Percentiles rank a stretch among this genome's conserved stretches.
Evolutionary conservation across 2,113 vertebrate species (phyloP).

Genomic region (Gymnobelideus leadbeateri): DNA sequence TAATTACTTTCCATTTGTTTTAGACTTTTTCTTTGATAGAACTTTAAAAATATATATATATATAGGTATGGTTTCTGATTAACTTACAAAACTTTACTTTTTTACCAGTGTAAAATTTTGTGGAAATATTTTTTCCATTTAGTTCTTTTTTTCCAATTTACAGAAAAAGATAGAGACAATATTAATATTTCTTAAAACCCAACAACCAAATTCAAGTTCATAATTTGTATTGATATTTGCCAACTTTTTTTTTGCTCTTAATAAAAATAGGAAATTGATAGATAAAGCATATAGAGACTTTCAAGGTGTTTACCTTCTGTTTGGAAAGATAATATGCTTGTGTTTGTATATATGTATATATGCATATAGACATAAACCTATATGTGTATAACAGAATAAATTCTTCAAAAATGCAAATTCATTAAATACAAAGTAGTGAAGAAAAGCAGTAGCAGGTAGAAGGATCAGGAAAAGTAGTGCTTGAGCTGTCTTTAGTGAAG

Average conservation of each 20-base stretch:
- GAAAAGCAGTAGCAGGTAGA: background rate
- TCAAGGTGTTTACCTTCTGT: background rate
- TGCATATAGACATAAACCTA: too few relatives aligned
- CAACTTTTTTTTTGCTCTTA: background rate
- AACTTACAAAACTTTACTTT: background rate
- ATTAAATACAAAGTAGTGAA: background rate
- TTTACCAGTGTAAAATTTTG: background rate
- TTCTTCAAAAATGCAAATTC: background rate
- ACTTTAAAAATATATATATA: background rate
- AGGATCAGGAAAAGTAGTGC: background rate
- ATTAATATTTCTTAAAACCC: background rate
- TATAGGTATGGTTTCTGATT: background rate
- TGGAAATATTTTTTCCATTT: background rate
- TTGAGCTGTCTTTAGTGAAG: background rate
- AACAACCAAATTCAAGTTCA: background rate
- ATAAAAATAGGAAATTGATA: background rate
- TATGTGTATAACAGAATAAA: background rate
- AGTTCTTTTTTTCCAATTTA: background rate
- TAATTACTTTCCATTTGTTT: background rate
- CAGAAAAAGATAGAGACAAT: background rate
- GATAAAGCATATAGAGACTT: background rate
- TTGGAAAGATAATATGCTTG: background rate
- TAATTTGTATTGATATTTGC: background rate
- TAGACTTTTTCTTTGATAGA: background rate
- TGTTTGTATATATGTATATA: background rate